Evolutionary conservation across 2,797 vertebrate genomes (phyloP), one percentile per base, ranked within the genome.

Genomic region (Lutjanus argentimaculatus): DNA sequence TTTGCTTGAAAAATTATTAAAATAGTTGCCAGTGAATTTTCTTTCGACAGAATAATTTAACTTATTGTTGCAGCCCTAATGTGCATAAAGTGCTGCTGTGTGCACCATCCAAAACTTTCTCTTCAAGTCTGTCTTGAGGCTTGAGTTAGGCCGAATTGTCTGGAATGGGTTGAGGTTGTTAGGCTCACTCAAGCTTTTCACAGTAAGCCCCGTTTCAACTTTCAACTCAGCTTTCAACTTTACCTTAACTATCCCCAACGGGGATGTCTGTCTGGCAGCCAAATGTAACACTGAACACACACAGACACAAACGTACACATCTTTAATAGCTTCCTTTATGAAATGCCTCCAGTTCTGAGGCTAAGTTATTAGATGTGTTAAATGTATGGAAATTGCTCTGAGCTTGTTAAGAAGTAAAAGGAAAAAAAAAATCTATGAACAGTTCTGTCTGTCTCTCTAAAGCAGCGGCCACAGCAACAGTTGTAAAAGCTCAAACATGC

Each of bases 401-500:
- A 22, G 65, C 45, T 70, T 71, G 70, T 75, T 70, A 42, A 64
- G 17, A 70, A 59, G 58, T 59, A 22, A 70, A 74, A 69, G 15
- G 43, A 7, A 43, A 55, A 30, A 55, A 30, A 48, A 63, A 45
- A n/a, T 56, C 22, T 22, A 72, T 46, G 63, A 79, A 75, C 40
- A 56, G 61, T 30, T 48, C 2, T 45, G 67, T 51, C 53, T 71
- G 36, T 80, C 30, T 36, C 30, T 36, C 10, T 82, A 63, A 85
- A 77, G 58, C 68, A 79, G 85, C 30, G 9, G 36, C 84, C 79
- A 83, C 84, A 85, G 85, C 87, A 89, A 90, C 90, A 85, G 77
- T 83, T 83, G 72, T 84, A 84, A 82, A 91, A 88, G 85, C 82
- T 84, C 55, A 88, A 91, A 87, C 82, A 89, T 92, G 85, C 84